Conservation (phyloP, 2,797 vertebrate genomes). For the Malurus leucopterus region DNA sequence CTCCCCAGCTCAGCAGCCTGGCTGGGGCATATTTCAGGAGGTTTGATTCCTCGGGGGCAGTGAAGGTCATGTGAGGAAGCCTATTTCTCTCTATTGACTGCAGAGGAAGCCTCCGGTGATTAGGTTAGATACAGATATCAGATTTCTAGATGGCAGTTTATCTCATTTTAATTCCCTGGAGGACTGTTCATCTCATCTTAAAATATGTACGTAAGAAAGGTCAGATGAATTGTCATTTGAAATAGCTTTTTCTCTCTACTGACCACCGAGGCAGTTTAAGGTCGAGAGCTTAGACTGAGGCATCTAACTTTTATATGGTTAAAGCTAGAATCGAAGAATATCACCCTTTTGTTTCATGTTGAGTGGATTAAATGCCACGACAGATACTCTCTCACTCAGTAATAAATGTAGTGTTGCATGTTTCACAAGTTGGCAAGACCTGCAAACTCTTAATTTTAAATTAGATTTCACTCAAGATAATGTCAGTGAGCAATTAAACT, state of each 20-base stretch:
- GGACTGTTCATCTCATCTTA: conserved; percentile 19
- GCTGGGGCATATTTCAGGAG: background rate
- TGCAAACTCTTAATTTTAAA: conserved; percentile 15
- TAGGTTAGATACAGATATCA: conserved; percentile 50
- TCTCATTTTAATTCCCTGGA: conserved; percentile 34
- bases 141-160: conserved; percentile 33
- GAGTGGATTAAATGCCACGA: background rate
- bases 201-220: conserved; percentile 47
- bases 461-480: conserved; percentile 29
- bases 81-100: conserved; percentile 31
- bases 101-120: conserved; percentile 12
- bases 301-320: background rate
- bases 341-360: background rate
- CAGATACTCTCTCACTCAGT: background rate
- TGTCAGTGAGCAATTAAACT: conserved; percentile 47
- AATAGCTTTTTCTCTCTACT: background rate
- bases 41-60: background rate
- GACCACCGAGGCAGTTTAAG: conserved; percentile 15
- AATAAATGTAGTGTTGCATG: background rate
- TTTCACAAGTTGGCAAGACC: conserved; percentile 26
- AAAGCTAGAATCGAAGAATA: conserved; percentile 23
- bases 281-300: background rate
- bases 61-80: conserved; percentile 11
- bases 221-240: conserved; percentile 33
- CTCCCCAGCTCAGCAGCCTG: background rate